Base-by-base conservation (phyloP, 2,888 invertebrate genomes). In the Pycnomerus fuliginosus region DNA sequence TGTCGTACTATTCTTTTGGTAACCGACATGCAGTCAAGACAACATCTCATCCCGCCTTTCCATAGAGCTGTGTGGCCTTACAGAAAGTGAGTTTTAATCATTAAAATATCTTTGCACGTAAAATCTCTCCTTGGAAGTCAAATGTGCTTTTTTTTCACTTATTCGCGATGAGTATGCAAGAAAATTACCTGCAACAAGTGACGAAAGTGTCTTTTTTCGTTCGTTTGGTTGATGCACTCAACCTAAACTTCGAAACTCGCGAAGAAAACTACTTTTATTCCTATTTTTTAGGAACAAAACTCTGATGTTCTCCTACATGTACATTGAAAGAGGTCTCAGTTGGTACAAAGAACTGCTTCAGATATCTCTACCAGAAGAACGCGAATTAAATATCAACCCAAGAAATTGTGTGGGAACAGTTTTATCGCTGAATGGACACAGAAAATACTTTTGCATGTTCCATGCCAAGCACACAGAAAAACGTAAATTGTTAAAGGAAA, bases 401-500 rank as follows among this genome's bases (percentile, higher is more conserved):
- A 83, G 93, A 59, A 97, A 98, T 76, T 97, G 97, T 69, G 87
- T 97, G 27, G 98, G 98, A 38, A 95, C 95, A 2, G 97, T 99
- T 44, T 77, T 99, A 30, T 89, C 96, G 1, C 76, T 99, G 51
- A 98, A 98, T 75, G 97, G 98, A 14, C 92, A 94, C 75, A 80
- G 97, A 51, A 93, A 94, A 75, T 97, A 98, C 78, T 98, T 95
- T 77, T 97, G 95, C 72, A 95, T 99, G 79, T 99, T 96, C 76
- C 98, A 99, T 76, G 93, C 93, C 42, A 95, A 92, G 74, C 94
- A 95, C 73, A 90, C 90, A 1, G 93, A 92, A 74, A 78, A 80
- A 44, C 81, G n/a, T n/a, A n/a, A n/a, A n/a, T n/a, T n/a, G n/a
- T n/a, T n/a, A n/a, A n/a, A n/a, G n/a, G n/a, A n/a, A n/a, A n/a